Base-by-base conservation (phyloP, 2,797 vertebrate genomes). In the Lithobates pipiens region DNA sequence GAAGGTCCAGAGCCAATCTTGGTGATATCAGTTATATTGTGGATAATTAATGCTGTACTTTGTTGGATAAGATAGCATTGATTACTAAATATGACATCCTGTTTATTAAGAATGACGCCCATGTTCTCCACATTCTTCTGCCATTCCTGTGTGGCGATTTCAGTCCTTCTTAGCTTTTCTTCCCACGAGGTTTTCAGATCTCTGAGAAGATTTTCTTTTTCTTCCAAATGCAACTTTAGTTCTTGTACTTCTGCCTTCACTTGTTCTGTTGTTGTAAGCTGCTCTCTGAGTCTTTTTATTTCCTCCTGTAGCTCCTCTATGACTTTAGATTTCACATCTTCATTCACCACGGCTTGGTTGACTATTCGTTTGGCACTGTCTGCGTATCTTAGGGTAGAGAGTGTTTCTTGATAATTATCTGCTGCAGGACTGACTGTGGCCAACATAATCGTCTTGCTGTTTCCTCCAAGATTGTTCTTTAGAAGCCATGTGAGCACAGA, bases 271-370 rank as follows among this genome's bases (percentile, higher is more conserved):
- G 54, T 61, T 21, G 21, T 23, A 0, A 99, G 97, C 90, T 99
- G 98, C 84, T 97, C 96, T 89, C 91, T 96, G 67, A 99, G 95
- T 86, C 99, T 99, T 88, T 98, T 98, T 76, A 99, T 98, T 90
- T 99, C 98, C 88, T 99, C 97, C 23, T 98, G 93, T 65, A 99
- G 94, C 82, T 99, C 97, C 83, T 97, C 93, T 93, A 99, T 99
- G 92, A 99, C 98, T 39, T 97, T 95, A 21, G 98, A 98, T 0
- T 99, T 99, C 88, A 98, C 98, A 90, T 99, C 98, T 91, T 99
- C 98, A 2, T 99, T 99, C 73, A 99, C 97, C 15, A 99, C 91
- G 0, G 98, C 98, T 0, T 99, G 98, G 89, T 99, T 99, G 84
- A 99, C 96, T 18, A 99, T 99, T 77, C 98, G 96, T 89, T 99